These are phyloP conservation scores for Ficedula albicollis DNA, from an alignment of 2,797 vertebrate species.

Conservation along the genomic window DNA sequence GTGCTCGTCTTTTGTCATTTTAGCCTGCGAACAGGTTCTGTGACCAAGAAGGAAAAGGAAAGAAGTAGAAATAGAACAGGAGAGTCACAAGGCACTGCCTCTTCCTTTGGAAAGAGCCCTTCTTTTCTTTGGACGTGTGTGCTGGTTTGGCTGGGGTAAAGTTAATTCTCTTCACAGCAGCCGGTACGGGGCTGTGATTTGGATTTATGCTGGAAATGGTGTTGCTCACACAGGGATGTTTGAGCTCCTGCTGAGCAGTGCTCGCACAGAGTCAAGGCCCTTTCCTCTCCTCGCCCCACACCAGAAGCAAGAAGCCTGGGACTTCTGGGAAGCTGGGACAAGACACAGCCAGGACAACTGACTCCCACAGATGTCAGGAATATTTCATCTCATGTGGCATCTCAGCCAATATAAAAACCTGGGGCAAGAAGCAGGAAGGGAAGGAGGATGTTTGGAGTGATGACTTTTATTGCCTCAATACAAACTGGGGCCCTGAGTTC, in stretches of 20 bases:
- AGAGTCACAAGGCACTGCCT: neutral
- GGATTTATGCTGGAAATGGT: neutral
- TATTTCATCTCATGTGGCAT: neutral
- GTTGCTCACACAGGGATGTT: neutral
- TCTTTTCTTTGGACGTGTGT: neutral
- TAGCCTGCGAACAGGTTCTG: rapidly evolving
- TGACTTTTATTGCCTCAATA: neutral
- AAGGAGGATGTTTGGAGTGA: neutral
- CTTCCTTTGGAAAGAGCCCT: neutral
- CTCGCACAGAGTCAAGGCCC: neutral
- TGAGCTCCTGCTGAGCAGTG: neutral
- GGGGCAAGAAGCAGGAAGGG: neutral
- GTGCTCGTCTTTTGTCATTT: neutral
- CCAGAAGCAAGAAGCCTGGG: rapidly evolving
- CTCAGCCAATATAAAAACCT: neutral
- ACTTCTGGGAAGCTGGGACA: neutral
- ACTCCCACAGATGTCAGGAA: neutral
- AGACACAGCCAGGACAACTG: neutral
- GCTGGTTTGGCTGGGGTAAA: neutral
- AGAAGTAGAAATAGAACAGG: neutral
- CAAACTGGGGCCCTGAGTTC: neutral
- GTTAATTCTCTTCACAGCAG: neutral
- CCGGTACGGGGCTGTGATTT: neutral
- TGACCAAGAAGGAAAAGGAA: neutral
- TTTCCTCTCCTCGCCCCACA: neutral